Evolutionary conservation across 2,797 vertebrate species (phyloP).

Genomic region (Tachyglossus aculeatus): DNA sequence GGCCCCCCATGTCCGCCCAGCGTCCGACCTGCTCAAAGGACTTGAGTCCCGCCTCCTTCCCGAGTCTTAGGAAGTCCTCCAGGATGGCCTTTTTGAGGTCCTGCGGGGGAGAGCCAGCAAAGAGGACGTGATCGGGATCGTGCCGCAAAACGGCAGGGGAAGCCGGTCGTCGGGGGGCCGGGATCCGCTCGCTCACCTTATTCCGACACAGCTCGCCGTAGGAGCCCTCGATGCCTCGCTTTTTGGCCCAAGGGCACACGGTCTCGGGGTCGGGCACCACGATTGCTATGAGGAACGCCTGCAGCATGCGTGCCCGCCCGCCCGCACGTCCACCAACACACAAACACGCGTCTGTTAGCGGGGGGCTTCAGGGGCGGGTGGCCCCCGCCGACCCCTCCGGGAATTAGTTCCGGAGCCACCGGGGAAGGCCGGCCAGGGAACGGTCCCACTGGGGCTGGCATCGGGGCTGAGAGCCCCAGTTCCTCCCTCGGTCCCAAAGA

Average conservation of each 20-base stretch:
- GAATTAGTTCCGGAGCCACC: too few relatives aligned
- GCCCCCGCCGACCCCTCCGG: too few relatives aligned
- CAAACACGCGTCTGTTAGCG: too few relatives aligned
- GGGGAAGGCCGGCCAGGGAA: too few relatives aligned
- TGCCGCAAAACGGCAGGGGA: not conserved
- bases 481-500: too few relatives aligned
- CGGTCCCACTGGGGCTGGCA: too few relatives aligned
- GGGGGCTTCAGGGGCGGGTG: too few relatives aligned
- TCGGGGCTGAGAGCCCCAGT: too few relatives aligned
- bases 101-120: constrained; percentile 64
- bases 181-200: constrained; percentile 75
- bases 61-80: constrained; percentile 86
- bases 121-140: not conserved
- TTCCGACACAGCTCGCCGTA: constrained; percentile 86
- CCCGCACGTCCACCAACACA: too few relatives aligned
- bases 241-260: constrained; percentile 84
- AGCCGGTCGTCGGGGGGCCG: not conserved
- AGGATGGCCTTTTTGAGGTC: constrained; percentile 87
- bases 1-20: too few relatives aligned
- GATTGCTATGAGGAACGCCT: constrained; percentile 91
- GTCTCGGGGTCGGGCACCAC: constrained; percentile 90
- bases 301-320: too few relatives aligned
- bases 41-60: constrained; percentile 92
- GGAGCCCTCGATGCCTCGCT: constrained; percentile 83
- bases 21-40: constrained; percentile 93